Base-by-base conservation (phyloP, 2,113 vertebrate genomes). In the Pedionomus torquatus region DNA sequence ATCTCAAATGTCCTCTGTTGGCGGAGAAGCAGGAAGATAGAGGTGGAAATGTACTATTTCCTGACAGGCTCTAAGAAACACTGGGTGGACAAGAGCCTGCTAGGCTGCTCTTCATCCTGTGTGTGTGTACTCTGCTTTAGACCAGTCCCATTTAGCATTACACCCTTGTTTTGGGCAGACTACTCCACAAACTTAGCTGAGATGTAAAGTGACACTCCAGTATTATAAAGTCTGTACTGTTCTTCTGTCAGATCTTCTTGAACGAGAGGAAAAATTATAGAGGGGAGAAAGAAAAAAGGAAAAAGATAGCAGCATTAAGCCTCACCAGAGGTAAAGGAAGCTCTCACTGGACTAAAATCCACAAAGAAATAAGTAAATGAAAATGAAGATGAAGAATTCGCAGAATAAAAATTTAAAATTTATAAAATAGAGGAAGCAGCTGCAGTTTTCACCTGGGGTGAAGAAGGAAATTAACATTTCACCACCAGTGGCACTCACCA, bases 101-200 rank as follows among this genome's bases (percentile, higher is more conserved):
- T 48, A 25, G 25, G 21, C 25, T 65, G 51, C 20, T 57, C 35
- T 72, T 51, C 51, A 58, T 17, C 7, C 13, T 43, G 35, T 31
- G 17, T 65, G 7, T 57, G 17, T 44, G 4, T 13, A 26, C 21
- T 23, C 26, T 52, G 78, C 35, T 66, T 82, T 60, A 44, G 31
- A 39, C 19, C 37, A 21, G 44, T 49, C 10, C 37, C 3, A 3
- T 52, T 75, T 2, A 2, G 31, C 0, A 1, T 81, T 51, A 35
- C 13, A 44, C 14, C 14, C 8, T 57, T 65, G 26, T 31, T 48
- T 48, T 57, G 43, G 14, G 17, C 35, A 49, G 25, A 43, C 25
- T 44, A 8, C 49, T 66, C 74, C 64, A 58, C 43, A 58, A 31
- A 58, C 9, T 54, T 31, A 49, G 7, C n/a, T 21, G 20, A 64